Evolutionary conservation across 2,888 invertebrate species (phyloP), one percentile per base, ranked within the genome.

Genomic region (Conus canariensis): DNA sequence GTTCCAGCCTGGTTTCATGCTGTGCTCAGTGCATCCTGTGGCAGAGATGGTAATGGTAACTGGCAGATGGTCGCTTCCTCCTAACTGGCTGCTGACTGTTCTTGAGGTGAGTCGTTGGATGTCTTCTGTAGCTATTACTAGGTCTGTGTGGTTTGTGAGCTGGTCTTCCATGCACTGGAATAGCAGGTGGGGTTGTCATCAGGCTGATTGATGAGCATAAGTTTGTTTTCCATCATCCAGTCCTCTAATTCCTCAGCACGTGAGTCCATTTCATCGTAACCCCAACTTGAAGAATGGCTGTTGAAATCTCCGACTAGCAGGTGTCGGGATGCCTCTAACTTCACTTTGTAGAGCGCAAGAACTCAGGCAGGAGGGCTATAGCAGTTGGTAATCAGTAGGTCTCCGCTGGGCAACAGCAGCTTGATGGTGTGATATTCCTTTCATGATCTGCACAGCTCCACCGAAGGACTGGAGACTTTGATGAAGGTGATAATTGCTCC

Each of bases 401-500:
- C 77, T 7, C 77, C 77, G 25, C 77, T 77, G 10, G 77, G 22
- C 10, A 77, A 22, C 19, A 7, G 77, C 12, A 77, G 14, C 25
- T 77, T 77, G 77, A 77, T 25, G 22, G 77, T 77, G 77, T 77
- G 77, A 22, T 77, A 22, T 77, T 77, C 22, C 12, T 14, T 77
- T 77, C 77, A 45, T 45, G 45, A 45, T 45, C 45, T 45, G 45
- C 45, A 45, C 45, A 45, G 45, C 45, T 45, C 45, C 45, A 45
- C 70, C 30, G 70, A 45, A 30, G 45, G 45, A 45, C 45, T 45
- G 45, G 45, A 45, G 45, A 45, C 10, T 74, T 70, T 88, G 16
- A 88, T 56, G 12, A 88, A 58, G 7, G 64, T 67, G 88, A 70
- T 25, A 19, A 88, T 25, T 45, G 70, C 88, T 74, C 74, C 45